phyloP scores from a whole-genome alignment of 2,113 vertebrate genomes.

The Azemiops feae region DNA sequence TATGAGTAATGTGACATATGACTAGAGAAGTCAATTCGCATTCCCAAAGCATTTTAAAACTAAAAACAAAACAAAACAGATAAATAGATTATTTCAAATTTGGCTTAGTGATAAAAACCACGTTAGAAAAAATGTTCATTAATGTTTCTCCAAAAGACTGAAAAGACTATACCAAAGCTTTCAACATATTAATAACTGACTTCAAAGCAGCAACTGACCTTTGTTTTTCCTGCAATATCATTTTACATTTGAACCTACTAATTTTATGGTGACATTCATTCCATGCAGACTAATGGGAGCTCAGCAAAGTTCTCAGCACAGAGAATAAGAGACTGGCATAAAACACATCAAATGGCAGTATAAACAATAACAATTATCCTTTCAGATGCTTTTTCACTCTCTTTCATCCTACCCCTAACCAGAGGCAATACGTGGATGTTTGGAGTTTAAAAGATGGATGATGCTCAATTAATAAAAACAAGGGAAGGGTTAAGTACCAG shows the following conservation, averaged over 20 bases:
- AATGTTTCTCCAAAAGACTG: constrained; percentile 19
- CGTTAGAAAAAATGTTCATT: constrained; percentile 40
- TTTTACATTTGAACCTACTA: constrained; percentile 48
- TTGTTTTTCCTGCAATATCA: constrained; percentile 28
- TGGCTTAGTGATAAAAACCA: background rate
- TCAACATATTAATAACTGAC: constrained; percentile 28
- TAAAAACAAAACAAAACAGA: background rate
- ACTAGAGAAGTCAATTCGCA: background rate
- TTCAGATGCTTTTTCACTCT: constrained; percentile 19
- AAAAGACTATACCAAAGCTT: background rate
- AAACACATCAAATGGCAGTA: constrained; percentile 38
- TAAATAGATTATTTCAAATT: constrained; percentile 18
- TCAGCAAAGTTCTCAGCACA: constrained; percentile 37
- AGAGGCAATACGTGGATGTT: constrained; percentile 30
- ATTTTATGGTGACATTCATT: constrained; percentile 39
- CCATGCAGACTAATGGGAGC: constrained; percentile 27
- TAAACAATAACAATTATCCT: constrained; percentile 21
- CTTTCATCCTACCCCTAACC: constrained; percentile 37
- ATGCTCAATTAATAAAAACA: constrained; percentile 28
- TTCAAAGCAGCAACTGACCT: constrained; percentile 41
- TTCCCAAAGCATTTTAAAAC: constrained; percentile 12
- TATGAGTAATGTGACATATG: constrained; percentile 13
- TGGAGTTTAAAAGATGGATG: constrained; percentile 34
- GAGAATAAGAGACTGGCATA: constrained; percentile 4
- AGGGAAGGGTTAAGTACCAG: background rate